Evolutionary conservation across 2,797 vertebrate genomes (phyloP).

Genomic region (Cephalopachus bancanus): DNA sequence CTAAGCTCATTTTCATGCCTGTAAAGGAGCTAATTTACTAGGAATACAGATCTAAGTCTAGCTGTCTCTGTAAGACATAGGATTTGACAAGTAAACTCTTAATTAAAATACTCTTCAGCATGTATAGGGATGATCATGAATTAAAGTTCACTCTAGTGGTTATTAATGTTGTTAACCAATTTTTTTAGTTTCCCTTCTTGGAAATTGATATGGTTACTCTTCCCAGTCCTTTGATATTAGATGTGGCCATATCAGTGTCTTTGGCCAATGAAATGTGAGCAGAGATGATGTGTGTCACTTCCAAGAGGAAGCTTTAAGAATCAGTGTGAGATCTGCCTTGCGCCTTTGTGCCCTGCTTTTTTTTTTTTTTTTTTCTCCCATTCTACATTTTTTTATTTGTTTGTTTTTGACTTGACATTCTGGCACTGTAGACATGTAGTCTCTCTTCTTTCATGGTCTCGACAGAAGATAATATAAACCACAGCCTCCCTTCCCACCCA

Average conservation of each 20-base stretch:
- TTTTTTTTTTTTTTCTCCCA: neutral
- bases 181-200: neutral
- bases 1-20: slow-evolving; percentile 22
- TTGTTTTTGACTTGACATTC: neutral
- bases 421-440: neutral
- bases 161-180: neutral
- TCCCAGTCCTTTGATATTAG: neutral
- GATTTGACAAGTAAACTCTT: neutral
- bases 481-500: neutral
- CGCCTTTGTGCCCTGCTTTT: neutral
- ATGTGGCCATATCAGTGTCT: neutral
- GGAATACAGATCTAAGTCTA: neutral
- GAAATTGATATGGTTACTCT: neutral
- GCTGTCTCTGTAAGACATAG: neutral
- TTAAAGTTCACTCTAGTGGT: neutral
- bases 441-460: neutral
- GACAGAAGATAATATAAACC: neutral
- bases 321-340: neutral
- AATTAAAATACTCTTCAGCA: neutral
- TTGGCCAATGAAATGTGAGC: neutral
- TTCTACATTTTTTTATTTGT: neutral
- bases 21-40: neutral
- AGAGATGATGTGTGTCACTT: neutral
- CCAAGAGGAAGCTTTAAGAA: neutral
- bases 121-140: neutral